Base-by-base conservation (phyloP, 2,888 invertebrate species). In the Ctena decussata region DNA sequence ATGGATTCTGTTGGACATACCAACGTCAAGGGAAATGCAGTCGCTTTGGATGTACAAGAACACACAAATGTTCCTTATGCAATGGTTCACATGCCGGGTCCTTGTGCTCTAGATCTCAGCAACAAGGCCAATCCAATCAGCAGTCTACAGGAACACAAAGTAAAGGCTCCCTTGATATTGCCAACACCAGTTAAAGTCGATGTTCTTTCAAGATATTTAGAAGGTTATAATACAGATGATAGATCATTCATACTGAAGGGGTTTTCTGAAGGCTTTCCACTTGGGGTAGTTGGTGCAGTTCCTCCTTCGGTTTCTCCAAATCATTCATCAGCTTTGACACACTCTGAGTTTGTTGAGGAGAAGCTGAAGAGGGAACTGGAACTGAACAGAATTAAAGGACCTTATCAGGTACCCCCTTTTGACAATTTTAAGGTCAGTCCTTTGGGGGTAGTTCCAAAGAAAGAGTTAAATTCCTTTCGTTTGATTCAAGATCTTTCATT, bases 401-500 rank as follows among this genome's bases (percentile, higher is more conserved):
- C 89, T 11, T 83, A 80, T 73, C n/a, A 46, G 12, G 0, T 32
- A 8, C 75, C 76, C 6, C 84, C 86, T 3, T 76, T 86, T 27
- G 39, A 44, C 0, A 69, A 86, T 37, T 85, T 82, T 35, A 53
- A 85, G 15, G 80, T 65, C 46, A 82, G 82, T 39, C 86, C 86
- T 0, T 39, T 86, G 24, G 88, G 84, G 1, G 69, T 89, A 0
- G 80, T 83, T 49, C 85, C 84, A 49, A 89, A 89, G 74, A 30
- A 49, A 11, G 57, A 60, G 0, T 18, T 46, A 0, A 57, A 79
- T 21, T 69, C 69, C 5, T 85, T 77, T 35, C 27, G 85, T 5
- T 24, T 89, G 18, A 89, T 87, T 24, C 87, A 87, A 73, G 89
- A 87, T 27, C 75, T 85, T 3, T 85, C 84, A 11, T 87, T 49